A percentile compares a stretch with the other conserved stretches of the same genome.
phyloP scores from a whole-genome alignment of 2,797 vertebrate species.

The Poecilia wingei region DNA sequence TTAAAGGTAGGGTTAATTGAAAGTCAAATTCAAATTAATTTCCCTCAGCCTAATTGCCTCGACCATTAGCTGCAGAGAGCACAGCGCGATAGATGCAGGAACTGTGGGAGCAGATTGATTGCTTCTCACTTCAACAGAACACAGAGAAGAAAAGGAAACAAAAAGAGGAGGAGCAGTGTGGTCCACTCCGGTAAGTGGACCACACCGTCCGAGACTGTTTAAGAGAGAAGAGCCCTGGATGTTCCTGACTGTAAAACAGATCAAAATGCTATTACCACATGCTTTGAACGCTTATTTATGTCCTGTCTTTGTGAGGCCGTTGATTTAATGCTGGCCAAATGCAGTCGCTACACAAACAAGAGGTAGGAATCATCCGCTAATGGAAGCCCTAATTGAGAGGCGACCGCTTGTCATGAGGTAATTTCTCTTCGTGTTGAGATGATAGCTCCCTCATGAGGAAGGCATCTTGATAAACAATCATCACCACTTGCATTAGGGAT shows the following conservation, averaged over 20 bases:
- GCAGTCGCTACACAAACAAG: conserved; percentile 91
- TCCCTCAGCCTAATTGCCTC: conserved; percentile 79
- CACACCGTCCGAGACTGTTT: conserved; percentile 65
- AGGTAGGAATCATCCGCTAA: conserved; percentile 95
- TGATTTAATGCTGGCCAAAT: conserved; percentile 94
- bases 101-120: conserved; percentile 65
- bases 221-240: conserved; percentile 79
- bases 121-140: conserved; percentile 76
- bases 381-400: conserved; percentile 94
- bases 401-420: conserved; percentile 90
- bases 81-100: conserved; percentile 50
- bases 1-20: conserved; percentile 86
- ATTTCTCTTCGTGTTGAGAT: conserved; percentile 84
- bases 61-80: conserved; percentile 80
- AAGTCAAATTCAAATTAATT: conserved; percentile 89
- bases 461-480: conserved; percentile 92
- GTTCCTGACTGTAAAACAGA: conserved; percentile 89
- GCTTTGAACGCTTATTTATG: conserved; percentile 96
- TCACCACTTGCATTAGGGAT: conserved; percentile 92
- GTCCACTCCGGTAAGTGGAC: conserved; percentile 77
- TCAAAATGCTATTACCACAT: conserved; percentile 94
- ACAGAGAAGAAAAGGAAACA: conserved; percentile 24
- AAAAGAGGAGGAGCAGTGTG: conserved; percentile 66
- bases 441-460: conserved; percentile 69
- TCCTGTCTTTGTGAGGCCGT: conserved; percentile 79